A percentile compares a stretch with the other conserved stretches of the same genome.
Conservation (phyloP, 2,113 vertebrate genomes). For the Ceyx margarethae region DNA sequence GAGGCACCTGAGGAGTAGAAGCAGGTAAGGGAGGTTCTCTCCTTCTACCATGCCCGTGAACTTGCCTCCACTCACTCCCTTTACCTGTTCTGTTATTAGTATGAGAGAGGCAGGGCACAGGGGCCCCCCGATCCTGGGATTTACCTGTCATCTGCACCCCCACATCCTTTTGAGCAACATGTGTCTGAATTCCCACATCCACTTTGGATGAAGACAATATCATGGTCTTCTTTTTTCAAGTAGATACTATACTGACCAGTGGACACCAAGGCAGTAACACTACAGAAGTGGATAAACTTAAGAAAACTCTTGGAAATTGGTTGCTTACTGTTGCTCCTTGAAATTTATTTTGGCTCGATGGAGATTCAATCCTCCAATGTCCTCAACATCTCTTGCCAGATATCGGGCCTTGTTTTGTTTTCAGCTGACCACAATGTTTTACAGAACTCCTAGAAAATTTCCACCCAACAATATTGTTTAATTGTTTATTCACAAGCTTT, state of each 20-base stretch:
- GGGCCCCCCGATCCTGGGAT: too few species aligned
- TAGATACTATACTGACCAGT: background rate
- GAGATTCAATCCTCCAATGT: background rate
- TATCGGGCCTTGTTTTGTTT: constrained; percentile 5
- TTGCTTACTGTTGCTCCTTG: background rate
- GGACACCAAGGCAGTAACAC: background rate
- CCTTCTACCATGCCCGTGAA: too few species aligned
- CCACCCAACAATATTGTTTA: background rate
- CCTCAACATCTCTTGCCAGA: background rate
- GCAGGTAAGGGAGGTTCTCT: too few species aligned
- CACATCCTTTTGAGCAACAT: too few species aligned
- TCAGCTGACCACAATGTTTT: constrained; percentile 5
- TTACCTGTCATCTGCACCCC: too few species aligned
- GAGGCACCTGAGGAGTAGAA: too few species aligned
- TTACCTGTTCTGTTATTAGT: too few species aligned
- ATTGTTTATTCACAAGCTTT: background rate
- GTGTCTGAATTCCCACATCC: too few species aligned
- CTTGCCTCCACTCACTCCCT: too few species aligned
- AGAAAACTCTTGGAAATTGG: background rate
- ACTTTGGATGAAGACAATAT: too few species aligned
- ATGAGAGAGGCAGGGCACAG: too few species aligned
- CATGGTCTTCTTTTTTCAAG: too few species aligned
- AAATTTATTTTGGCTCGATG: constrained; percentile 28
- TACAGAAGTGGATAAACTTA: background rate
- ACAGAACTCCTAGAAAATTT: constrained; percentile 16